Evolutionary conservation across 2,888 invertebrate genomes (phyloP), one percentile per base, ranked within the genome.

Genomic region (Spilosoma lubricipeda): DNA sequence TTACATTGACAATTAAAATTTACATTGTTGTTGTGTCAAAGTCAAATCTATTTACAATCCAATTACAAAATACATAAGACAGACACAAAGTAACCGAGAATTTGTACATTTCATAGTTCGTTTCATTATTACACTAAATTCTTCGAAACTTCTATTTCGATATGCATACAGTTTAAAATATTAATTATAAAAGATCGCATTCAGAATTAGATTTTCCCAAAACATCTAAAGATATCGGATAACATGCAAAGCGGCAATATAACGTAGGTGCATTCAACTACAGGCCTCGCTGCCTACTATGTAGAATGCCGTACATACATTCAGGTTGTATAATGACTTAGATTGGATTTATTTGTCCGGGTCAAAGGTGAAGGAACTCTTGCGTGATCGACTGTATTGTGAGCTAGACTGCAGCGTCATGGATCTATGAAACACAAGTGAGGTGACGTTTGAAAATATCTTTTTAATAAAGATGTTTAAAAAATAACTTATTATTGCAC

Each of bases 291-390:
- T 64, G 80, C 86, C 85, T 80, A 82, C 84, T 78, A 80, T 20
- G 73, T 78, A 79, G 75, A 80, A 71, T 27, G 66, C 23, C 33
- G 77, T 72, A 72, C 63, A 66, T 63, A 30, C 63, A 30, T 63
- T 63, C 30, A 63, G 63, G 63, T 63, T 63, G 73, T 81, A 82
- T 85, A 88, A 86, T 85, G 83, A 85, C 79, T 87, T 85, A 77
- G 83, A 88, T 88, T 86, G 89, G 88, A 86, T 90, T 86, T 87
- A 88, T 88, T 89, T 87, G 90, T 84, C 82, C 92, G 87, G 95
- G 95, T 95, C 94, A 95, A 88, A 84, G 95, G 94, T 94, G 84
- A 94, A 92, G 74, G 92, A 93, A 90, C 95, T 88, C 84, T 93
- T 85, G 94, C 95, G 93, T 94, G 94, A 91, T 92, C 90, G 88